phyloP scores from a whole-genome alignment of 2,888 invertebrate genomes.

The Hemicrepidius hirtus region DNA sequence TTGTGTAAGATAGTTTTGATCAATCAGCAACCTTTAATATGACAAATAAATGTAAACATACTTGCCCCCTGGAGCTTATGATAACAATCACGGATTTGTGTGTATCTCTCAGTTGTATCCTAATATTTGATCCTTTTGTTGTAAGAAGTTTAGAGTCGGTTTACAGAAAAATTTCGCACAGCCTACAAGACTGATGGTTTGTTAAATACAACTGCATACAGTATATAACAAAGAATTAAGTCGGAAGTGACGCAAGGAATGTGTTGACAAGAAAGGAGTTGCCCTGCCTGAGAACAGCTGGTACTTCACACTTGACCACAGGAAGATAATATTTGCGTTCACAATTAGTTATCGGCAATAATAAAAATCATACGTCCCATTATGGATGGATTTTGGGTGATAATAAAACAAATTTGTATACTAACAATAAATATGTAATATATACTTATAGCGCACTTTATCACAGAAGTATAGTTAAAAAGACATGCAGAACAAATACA shows the following conservation, averaged over 20 bases:
- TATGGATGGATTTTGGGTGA: slow-evolving; percentile 6
- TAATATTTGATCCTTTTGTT: no score
- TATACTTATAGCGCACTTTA: slow-evolving; percentile 48
- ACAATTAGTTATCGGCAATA: slow-evolving; percentile 54
- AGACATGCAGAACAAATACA: slow-evolving; percentile 45
- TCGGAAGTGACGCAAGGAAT: slow-evolving; percentile 58
- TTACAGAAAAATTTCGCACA: not conserved
- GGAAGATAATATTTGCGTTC: slow-evolving; percentile 63
- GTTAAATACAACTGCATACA: slow-evolving; percentile 14
- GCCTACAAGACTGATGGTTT: not conserved
- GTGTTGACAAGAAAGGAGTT: slow-evolving; percentile 57
- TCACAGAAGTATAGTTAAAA: slow-evolving; percentile 53
- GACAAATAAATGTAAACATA: no score
- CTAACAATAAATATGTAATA: slow-evolving; percentile 55
- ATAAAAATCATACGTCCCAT: slow-evolving; percentile 21
- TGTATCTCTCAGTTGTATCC: no score
- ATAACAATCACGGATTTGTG: no score
- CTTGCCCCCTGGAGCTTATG: no score
- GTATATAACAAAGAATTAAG: slow-evolving; percentile 40
- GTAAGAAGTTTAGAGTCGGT: no score
- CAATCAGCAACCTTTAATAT: no score
- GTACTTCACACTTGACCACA: slow-evolving; percentile 58
- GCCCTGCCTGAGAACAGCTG: slow-evolving; percentile 51
- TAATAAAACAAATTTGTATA: slow-evolving; percentile 45
- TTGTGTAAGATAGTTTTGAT: no score